A percentile compares a stretch with the other conserved stretches of the same genome.
Evolutionary conservation across 1,140 invertebrate species (phyloP).

Genomic region (Drosophila mauritiana): DNA sequence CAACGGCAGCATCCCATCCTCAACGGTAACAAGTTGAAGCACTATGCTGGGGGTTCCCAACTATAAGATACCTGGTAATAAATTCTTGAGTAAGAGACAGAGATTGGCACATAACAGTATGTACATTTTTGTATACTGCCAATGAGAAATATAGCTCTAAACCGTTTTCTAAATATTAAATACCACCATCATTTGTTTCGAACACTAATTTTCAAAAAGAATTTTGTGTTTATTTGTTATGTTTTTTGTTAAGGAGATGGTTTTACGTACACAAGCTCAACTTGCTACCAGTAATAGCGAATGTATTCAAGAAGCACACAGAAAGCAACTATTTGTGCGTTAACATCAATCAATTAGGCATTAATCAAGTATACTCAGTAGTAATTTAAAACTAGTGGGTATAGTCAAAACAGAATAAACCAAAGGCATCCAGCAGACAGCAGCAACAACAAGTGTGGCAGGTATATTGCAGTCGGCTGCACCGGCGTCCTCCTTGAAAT

Average conservation of each 20-base stretch:
- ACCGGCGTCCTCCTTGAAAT: constrained; percentile 44
- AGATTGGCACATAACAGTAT: background rate
- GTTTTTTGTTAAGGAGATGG: too few relatives aligned
- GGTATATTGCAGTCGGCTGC: constrained; percentile 73
- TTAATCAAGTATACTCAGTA: background rate
- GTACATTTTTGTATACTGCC: too few relatives aligned
- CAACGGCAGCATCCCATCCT: constrained; percentile 50
- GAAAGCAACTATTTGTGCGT: too few relatives aligned
- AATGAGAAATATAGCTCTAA: too few relatives aligned
- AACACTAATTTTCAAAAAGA: too few relatives aligned
- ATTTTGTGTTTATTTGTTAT: too few relatives aligned
- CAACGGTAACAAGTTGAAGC: constrained; percentile 42
- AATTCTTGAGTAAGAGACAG: background rate
- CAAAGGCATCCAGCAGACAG: constrained; percentile 12
- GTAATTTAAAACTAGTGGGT: constrained; percentile 5
- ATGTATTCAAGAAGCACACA: too few relatives aligned
- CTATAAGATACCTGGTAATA: background rate
- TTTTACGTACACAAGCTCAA: too few relatives aligned
- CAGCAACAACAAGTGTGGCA: constrained; percentile 59
- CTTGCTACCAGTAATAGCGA: too few relatives aligned
- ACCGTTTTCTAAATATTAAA: too few relatives aligned
- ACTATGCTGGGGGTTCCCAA: background rate
- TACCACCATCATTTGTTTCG: too few relatives aligned
- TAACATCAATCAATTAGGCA: too few relatives aligned
- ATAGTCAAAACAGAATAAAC: constrained; percentile 13